Conservation (phyloP, 2,113 vertebrate genomes). For the Delphinapterus leucas region DNA sequence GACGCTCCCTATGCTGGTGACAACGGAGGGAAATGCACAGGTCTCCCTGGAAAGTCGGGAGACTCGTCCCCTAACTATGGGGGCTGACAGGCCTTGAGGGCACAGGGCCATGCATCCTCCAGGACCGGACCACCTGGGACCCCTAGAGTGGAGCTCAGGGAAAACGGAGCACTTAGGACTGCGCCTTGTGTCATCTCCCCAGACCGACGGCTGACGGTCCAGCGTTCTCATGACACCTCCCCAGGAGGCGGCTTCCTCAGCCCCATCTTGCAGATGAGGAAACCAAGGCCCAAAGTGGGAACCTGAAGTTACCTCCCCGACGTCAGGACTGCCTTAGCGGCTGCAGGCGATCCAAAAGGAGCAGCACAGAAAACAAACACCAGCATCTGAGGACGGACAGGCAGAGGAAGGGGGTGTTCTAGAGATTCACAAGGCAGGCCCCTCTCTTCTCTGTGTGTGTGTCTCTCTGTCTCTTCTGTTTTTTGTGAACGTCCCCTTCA, state of each 20-base stretch:
- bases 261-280: neutral
- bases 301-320: neutral
- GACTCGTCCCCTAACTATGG: too few relatives aligned
- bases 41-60: too few relatives aligned
- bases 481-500: neutral
- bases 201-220: too few relatives aligned
- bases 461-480: neutral
- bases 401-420: accelerated
- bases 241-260: neutral
- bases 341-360: neutral
- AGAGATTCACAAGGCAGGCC: neutral
- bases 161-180: accelerated
- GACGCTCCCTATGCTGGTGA: too few relatives aligned
- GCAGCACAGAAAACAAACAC: neutral
- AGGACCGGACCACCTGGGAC: too few relatives aligned
- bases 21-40: too few relatives aligned
- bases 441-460: neutral
- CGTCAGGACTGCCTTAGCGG: neutral
- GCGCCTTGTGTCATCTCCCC: too few relatives aligned
- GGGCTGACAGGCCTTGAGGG: too few relatives aligned
- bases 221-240: neutral
- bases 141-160: too few relatives aligned
- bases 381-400: neutral
- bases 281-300: neutral
- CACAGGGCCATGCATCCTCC: too few relatives aligned